Evolutionary conservation across 2,888 invertebrate species (phyloP), one percentile per base, ranked within the genome.

Genomic region (Drosophila prostipennis): DNA sequence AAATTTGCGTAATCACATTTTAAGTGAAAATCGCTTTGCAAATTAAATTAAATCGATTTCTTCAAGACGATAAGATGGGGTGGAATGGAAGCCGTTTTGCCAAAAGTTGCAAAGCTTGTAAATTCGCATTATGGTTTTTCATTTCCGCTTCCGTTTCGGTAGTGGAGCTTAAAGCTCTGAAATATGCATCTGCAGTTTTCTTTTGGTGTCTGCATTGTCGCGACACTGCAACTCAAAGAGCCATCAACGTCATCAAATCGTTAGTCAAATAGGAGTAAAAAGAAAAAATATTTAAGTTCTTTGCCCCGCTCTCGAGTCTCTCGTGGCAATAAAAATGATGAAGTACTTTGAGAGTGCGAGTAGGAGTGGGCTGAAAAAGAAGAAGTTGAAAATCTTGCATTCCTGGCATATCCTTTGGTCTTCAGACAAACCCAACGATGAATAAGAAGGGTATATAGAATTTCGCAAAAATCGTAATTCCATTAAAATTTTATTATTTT

Each of bases 1-100:
- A 84, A 87, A 89, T 90, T 89, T 90, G 87, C 89, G 90, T 89
- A 89, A 89, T 90, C 89, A 84, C 76, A 89, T 89, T 89, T 88
- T 82, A 80, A 90, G 90, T 87, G 87, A 89, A 89, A 89, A 80
- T 89, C 90, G 87, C 70, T 82, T 85, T 74, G 70, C 77, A 80
- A 84, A 82, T 87, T 68, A 77, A 84, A 80, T 84, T 82, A 78
- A 87, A 84, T 84, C 80, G 86, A 84, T 87, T 87, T 80, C 77
- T 68, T 82, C 71, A 72, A 79, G 74, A 77, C 46, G 43, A 59
- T 68, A 52, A 32, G 51, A 53, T 59, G 32, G 37, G 32, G 40
- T 10, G 23, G 13, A 34, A 11, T 4, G 16, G 8, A 53, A 37
- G 5, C 32, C 5, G 46, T 32, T 46, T 11, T 11, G 23, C 34